Conservation (phyloP, 2,888 invertebrate species). For the Agonum fuliginosum region DNA sequence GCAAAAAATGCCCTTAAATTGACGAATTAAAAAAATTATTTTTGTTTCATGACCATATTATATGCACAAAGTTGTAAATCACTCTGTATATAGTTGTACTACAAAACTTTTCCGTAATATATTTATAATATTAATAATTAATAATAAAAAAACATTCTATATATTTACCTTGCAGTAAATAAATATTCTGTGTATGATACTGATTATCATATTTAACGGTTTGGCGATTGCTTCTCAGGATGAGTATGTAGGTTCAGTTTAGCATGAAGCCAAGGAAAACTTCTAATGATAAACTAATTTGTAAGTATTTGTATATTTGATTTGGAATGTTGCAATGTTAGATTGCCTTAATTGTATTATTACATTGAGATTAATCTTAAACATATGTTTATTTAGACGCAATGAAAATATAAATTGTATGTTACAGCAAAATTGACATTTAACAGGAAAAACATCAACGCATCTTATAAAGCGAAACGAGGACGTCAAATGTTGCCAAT, state of each 20-base stretch:
- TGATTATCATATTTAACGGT: background rate
- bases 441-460: too few relatives aligned
- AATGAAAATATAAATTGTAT: background rate
- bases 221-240: background rate
- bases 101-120: too few relatives aligned
- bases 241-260: conserved; percentile 22
- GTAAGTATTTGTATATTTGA: conserved; percentile 25
- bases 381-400: conserved; percentile 16
- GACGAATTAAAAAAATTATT: too few relatives aligned
- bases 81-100: too few relatives aligned
- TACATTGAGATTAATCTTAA: conserved; percentile 23
- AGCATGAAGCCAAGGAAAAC: conserved; percentile 37
- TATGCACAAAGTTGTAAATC: too few relatives aligned
- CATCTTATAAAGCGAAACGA: too few relatives aligned
- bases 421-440: conserved; percentile 22
- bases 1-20: too few relatives aligned
- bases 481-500: too few relatives aligned
- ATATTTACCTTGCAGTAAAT: background rate
- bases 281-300: conserved; percentile 24
- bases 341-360: conserved; percentile 13
- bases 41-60: too few relatives aligned
- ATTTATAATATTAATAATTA: too few relatives aligned
- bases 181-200: background rate
- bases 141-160: too few relatives aligned
- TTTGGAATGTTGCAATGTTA: conserved; percentile 11